Percentiles rank a stretch among this genome's conserved stretches.
Conservation (phyloP, 2,888 invertebrate genomes). For the Oscheius myriophilus region DNA sequence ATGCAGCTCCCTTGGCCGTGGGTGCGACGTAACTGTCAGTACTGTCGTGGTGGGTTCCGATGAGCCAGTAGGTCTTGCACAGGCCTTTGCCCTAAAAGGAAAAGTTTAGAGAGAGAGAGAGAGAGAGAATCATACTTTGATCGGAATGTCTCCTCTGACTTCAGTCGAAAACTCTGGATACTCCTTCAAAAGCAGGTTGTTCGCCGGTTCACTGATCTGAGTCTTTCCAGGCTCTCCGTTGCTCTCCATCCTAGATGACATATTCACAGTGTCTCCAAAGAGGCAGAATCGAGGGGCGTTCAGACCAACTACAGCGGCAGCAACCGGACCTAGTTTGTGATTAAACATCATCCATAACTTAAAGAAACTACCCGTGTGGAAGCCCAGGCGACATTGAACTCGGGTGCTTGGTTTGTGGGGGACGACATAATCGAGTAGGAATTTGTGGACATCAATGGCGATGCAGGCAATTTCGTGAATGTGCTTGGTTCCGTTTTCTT, state of each 20-base stretch:
- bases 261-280: conserved; percentile 69
- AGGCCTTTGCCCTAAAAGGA: conserved; percentile 64
- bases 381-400: conserved; percentile 60
- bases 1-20: conserved; percentile 22
- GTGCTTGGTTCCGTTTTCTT: conserved; percentile 66
- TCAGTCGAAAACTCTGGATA: conserved; percentile 60
- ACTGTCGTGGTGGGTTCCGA: conserved; percentile 50
- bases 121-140: conserved; percentile 34
- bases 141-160: conserved; percentile 59
- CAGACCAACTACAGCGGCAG: conserved; percentile 69
- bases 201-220: conserved; percentile 63
- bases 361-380: conserved; percentile 55
- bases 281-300: conserved; percentile 70
- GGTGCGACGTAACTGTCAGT: conserved; percentile 41
- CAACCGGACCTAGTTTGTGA: conserved; percentile 60
- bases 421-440: conserved; percentile 57
- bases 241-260: conserved; percentile 67
- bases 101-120: background rate
- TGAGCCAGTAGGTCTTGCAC: conserved; percentile 67
- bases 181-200: conserved; percentile 49
- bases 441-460: conserved; percentile 65
- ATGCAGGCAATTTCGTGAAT: conserved; percentile 62
- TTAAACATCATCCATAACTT: background rate
- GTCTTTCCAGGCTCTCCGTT: conserved; percentile 65
- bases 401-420: conserved; percentile 52